Percentiles rank a stretch among this genome's conserved stretches.
phyloP scores from a whole-genome alignment of 2,888 invertebrate genomes.

The Hemaris fuciformis region DNA sequence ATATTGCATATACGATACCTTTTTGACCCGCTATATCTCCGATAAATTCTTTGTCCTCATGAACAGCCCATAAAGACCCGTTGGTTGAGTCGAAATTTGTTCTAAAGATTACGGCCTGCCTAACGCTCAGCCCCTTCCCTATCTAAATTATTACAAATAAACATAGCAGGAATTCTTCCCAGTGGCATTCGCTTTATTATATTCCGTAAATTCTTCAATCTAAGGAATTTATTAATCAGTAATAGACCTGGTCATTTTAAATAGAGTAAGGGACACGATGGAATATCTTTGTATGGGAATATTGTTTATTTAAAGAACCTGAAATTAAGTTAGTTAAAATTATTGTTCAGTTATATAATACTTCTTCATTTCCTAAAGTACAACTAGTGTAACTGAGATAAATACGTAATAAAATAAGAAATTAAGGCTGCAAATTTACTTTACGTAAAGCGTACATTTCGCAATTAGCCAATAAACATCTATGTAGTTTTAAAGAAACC shows the following conservation, averaged over 20 bases:
- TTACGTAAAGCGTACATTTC: too few species aligned
- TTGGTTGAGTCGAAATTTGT: constrained; percentile 26
- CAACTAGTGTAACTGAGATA: too few species aligned
- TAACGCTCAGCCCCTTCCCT: constrained; percentile 5
- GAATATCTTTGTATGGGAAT: not conserved
- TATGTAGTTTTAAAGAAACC: too few species aligned
- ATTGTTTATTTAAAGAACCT: too few species aligned
- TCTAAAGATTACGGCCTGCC: constrained; percentile 21
- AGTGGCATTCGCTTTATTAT: constrained; percentile 5
- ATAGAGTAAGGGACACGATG: not conserved
- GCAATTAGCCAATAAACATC: too few species aligned
- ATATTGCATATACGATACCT: not conserved
- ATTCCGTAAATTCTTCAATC: not conserved
- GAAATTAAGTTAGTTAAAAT: too few species aligned
- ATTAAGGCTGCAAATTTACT: too few species aligned
- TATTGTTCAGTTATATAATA: too few species aligned
- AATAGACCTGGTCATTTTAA: not conserved
- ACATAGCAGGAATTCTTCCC: not conserved
- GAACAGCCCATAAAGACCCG: constrained; percentile 32
- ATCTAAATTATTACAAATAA: constrained; percentile 12
- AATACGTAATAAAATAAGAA: too few species aligned
- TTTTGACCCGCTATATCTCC: not conserved
- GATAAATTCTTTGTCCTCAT: constrained; percentile 18
- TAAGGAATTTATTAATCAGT: not conserved
- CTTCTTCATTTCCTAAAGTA: too few species aligned